Base-by-base conservation (phyloP, 1,140 invertebrate genomes). In the Sesamia nonagrioides region DNA sequence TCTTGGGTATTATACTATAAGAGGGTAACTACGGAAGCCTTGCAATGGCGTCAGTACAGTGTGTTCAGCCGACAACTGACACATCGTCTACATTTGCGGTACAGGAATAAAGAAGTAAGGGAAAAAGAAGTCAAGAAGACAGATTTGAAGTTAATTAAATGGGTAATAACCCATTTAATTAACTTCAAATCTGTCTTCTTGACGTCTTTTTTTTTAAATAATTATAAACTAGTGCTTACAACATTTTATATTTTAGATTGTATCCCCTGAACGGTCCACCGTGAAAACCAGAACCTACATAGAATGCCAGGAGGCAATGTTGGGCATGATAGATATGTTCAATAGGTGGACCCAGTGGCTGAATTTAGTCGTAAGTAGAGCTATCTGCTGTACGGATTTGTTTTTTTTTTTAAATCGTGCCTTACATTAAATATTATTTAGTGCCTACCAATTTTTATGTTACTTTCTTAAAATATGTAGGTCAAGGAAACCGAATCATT, bases 41-140 rank as follows among this genome's bases (percentile, higher is more conserved):
- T 94, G 1, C 92, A 94, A 74, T 94, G 92, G 92, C 86, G 88
- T 58, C 91, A 94, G 50, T 94, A 94, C 58, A 92, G 91, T 68
- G 86, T 82, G 61, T 94, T 94, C 50, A 93, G 92, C 61, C 83
- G 86, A 6, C 87, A 90, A 35, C 86, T 94, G n/a, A 91, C 88
- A 6, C 37, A 87, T 35, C 88, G 91, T 9, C 84, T 94, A 11
- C 87, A 86, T 73, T 76, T 86, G 17, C 82, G 89, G 75, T 93
- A 94, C 58, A 86, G 79, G 63, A 88, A 92, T 52, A 93, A 92
- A 85, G 81, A 90, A 77, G 92, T 94, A 79, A 61, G 45, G 52
- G 40, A n/a, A n/a, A n/a, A n/a, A n/a, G n/a, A n/a, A n/a, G n/a
- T n/a, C n/a, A n/a, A n/a, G n/a, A n/a, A n/a, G n/a, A n/a, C 27